Conservation (phyloP, 2,888 invertebrate species). For the Protonemura montana region DNA sequence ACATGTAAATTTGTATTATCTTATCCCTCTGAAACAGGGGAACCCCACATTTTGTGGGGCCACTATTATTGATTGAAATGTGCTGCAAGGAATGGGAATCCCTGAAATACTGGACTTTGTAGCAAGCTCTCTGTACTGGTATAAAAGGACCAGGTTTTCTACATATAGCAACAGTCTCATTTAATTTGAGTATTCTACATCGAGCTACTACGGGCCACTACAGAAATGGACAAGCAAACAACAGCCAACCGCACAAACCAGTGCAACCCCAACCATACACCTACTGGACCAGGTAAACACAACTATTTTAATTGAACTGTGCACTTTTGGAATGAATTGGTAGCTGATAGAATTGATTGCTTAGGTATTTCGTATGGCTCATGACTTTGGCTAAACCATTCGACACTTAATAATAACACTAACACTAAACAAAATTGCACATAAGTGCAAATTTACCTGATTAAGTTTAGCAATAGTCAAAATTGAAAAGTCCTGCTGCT, state of each 20-base stretch:
- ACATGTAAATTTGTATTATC: too few relatives aligned
- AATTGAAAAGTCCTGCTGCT: too few relatives aligned
- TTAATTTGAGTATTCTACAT: not conserved
- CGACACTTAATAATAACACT: too few relatives aligned
- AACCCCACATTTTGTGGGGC: not conserved
- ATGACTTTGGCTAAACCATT: too few relatives aligned
- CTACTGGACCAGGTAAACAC: slow-evolving; percentile 47
- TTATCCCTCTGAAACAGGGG: not conserved
- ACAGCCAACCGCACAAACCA: slow-evolving; percentile 55
- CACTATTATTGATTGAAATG: not conserved
- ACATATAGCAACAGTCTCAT: not conserved
- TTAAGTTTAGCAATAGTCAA: too few relatives aligned
- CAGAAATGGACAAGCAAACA: not conserved
- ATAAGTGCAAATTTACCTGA: too few relatives aligned
- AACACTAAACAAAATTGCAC: too few relatives aligned
- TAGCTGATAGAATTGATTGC: too few relatives aligned
- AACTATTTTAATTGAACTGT: too few relatives aligned
- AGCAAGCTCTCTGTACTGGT: not conserved
- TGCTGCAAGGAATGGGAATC: not conserved
- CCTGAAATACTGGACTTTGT: not conserved
- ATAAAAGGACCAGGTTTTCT: not conserved
- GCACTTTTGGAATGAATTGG: too few relatives aligned
- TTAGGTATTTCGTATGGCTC: too few relatives aligned
- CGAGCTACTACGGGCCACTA: not conserved
- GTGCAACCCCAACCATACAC: slow-evolving; percentile 54